phyloP scores from a whole-genome alignment of 1,140 invertebrate species.

The Listronotus oregonensis region DNA sequence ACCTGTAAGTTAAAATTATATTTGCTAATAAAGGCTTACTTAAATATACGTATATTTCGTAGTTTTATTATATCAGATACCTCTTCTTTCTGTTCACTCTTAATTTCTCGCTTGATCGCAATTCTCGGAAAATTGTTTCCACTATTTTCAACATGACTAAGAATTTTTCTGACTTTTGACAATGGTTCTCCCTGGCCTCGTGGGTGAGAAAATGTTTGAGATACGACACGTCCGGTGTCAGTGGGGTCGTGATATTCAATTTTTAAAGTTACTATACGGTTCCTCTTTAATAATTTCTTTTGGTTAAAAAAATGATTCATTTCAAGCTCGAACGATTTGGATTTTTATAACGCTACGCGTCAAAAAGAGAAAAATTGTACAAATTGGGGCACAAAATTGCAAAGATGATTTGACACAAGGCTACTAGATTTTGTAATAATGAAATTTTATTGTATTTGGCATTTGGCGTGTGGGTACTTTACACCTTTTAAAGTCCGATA shows the following conservation, averaged over 20 bases:
- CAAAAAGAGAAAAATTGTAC: slow-evolving; percentile 5
- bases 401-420: not conserved
- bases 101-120: slow-evolving; percentile 39
- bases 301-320: not conserved
- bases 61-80: slow-evolving; percentile 26
- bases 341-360: not conserved
- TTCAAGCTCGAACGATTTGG: not conserved
- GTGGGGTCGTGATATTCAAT: slow-evolving; percentile 39
- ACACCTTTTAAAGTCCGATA: too few relatives aligned
- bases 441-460: not conserved
- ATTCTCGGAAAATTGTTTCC: slow-evolving; percentile 38
- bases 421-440: slow-evolving; percentile 1
- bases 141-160: slow-evolving; percentile 32
- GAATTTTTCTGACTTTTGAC: slow-evolving; percentile 40
- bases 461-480: too few relatives aligned
- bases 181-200: slow-evolving; percentile 26
- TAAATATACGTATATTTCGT: slow-evolving; percentile 1
- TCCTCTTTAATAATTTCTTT: not conserved
- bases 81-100: slow-evolving; percentile 30
- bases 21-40: not conserved
- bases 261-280: slow-evolving; percentile 33
- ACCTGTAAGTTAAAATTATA: slow-evolving; percentile 42
- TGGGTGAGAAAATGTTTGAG: slow-evolving; percentile 36
- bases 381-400: not conserved
- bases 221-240: slow-evolving; percentile 38